Evolutionary conservation across 1,140 invertebrate species (phyloP).

Genomic region (Bombus affinis): DNA sequence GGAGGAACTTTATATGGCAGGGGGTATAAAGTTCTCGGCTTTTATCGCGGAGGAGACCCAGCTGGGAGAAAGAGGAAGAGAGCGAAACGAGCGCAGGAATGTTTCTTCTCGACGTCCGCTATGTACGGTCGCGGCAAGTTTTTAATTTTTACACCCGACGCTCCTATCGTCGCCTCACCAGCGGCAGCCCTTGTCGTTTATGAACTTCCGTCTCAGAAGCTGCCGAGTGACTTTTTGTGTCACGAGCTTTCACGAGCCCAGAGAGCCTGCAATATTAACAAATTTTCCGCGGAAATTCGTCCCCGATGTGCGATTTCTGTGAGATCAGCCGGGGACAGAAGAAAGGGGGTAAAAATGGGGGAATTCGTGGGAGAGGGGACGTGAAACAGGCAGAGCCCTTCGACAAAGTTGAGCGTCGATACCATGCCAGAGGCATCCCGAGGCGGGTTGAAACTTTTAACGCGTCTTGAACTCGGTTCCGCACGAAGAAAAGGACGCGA

Average conservation of each 20-base stretch:
- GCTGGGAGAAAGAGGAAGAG: too few relatives aligned
- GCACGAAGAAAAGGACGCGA: constrained; percentile 29
- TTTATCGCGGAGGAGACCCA: constrained; percentile 24
- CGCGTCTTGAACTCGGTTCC: constrained; percentile 53
- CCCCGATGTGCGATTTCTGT: constrained; percentile 63
- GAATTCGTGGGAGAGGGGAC: background rate
- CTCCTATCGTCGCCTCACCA: background rate
- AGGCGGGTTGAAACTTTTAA: constrained; percentile 67
- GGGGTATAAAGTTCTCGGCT: constrained; percentile 46
- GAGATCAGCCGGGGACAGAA: constrained; percentile 56
- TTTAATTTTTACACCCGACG: constrained; percentile 65
- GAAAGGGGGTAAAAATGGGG: background rate
- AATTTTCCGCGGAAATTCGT: constrained; percentile 66
- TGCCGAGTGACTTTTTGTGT: constrained; percentile 62
- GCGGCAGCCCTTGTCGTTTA: constrained; percentile 35
- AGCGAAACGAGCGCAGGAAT: constrained; percentile 2
- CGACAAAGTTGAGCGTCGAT: constrained; percentile 58
- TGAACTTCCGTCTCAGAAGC: constrained; percentile 38
- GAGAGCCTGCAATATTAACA: constrained; percentile 64
- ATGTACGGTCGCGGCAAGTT: constrained; percentile 52
- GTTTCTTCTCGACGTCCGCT: constrained; percentile 38
- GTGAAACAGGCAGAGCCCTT: constrained; percentile 23
- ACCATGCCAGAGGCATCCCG: constrained; percentile 34
- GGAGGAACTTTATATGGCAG: constrained; percentile 46
- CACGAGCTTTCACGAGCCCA: constrained; percentile 47